Evolutionary conservation across 2,113 vertebrate genomes (phyloP), one percentile per base, ranked within the genome.

Genomic region (Bostrychus sinensis): DNA sequence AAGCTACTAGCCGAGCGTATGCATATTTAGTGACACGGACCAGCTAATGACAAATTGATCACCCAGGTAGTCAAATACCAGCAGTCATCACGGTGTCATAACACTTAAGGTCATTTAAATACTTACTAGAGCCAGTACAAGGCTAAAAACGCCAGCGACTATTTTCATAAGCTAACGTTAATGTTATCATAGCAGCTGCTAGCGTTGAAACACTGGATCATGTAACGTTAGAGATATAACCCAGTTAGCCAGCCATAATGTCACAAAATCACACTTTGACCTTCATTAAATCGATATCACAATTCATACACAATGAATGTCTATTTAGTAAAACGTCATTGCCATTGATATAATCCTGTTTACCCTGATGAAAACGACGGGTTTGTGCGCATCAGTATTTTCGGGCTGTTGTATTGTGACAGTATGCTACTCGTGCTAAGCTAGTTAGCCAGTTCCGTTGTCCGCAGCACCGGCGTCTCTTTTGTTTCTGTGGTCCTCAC

Each of bases 1-100:
- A 69, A 61, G 70, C 85, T 63, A 54, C 63, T 46, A 70, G 13
- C 56, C 59, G 62, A 42, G 43, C 13, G 25, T 26, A 23, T 20
- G 28, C 37, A 37, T 50, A 7, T 32, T 53, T 1, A 22, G 3
- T 53, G 43, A 46, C 48, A 57, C 34, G 38, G n/a, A 50, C 42
- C 28, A 28, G 38, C 20, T 59, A 46, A 17, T 0, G 54, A 25
- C 32, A 43, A 16, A 51, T 51, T 30, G n/a, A 28, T 30, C 25
- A 51, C 13, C 14, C 3, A 7, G 48, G 28, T n/a, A n/a, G 23
- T 16, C 7, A 30, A 23, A 4, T 46, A 22, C 6, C 5, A 16
- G 10, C 7, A 5, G 10, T 5, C 32, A 28, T 5, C 26, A 28
- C 5, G 26, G 17, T 56, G 20, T 2, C 32, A 23, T 25, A 25